Percentiles rank a stretch among this genome's conserved stretches.
phyloP scores from a whole-genome alignment of 2,888 invertebrate species.

The Matsumyia berberina region DNA sequence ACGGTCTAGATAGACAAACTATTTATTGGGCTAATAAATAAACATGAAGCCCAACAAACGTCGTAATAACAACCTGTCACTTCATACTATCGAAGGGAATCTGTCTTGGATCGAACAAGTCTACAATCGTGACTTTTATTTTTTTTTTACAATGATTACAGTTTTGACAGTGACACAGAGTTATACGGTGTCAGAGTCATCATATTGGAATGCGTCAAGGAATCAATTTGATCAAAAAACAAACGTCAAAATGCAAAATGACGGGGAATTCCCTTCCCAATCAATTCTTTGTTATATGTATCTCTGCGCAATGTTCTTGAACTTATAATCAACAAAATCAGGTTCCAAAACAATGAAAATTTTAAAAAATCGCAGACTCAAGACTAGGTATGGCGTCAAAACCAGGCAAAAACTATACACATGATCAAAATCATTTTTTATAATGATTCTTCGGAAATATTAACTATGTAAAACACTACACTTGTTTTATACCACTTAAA shows the following conservation, averaged over 20 bases:
- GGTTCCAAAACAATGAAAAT: slow-evolving; percentile 27
- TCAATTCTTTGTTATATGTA: not conserved
- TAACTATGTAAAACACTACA: slow-evolving; percentile 13
- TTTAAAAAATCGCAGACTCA: slow-evolving; percentile 6
- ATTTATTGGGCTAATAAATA: slow-evolving; percentile 26
- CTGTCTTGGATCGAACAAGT: slow-evolving; percentile 18
- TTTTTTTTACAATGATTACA: slow-evolving; percentile 43
- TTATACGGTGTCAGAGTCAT: slow-evolving; percentile 14
- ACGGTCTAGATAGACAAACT: slow-evolving; percentile 3
- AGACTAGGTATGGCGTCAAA: slow-evolving; percentile 12
- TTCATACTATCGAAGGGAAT: slow-evolving; percentile 20
- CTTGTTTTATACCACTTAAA: slow-evolving; percentile 17
- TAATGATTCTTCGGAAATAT: slow-evolving; percentile 35
- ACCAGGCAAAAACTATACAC: slow-evolving; percentile 32
- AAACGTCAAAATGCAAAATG: slow-evolving; percentile 30
- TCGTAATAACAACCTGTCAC: slow-evolving; percentile 46
- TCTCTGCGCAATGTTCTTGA: slow-evolving; percentile 26
- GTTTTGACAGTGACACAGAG: slow-evolving; percentile 16
- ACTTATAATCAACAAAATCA: slow-evolving; percentile 26
- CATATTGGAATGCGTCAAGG: slow-evolving; percentile 47
- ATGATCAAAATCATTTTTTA: slow-evolving; percentile 2
- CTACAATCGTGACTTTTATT: slow-evolving; percentile 29
- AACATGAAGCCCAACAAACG: slow-evolving; percentile 46
- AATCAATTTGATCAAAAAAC: slow-evolving; percentile 11
- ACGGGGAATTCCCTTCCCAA: slow-evolving; percentile 35